These are phyloP conservation scores for Myrmecophaga tridactyla DNA, from an alignment of 2,113 vertebrate species.

Conservation along the genomic window DNA sequence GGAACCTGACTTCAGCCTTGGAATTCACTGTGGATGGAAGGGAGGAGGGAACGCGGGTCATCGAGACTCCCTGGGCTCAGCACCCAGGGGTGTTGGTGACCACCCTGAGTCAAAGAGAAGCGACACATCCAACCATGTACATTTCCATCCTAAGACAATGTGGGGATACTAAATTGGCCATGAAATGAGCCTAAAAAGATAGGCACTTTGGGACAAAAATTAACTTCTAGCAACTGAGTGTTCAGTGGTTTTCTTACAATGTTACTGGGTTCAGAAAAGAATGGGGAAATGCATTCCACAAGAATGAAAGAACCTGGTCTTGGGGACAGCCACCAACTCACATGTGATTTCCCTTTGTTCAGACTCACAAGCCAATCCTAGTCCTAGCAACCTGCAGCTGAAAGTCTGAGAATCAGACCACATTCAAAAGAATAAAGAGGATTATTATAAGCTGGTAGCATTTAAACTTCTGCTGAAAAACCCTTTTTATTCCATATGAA, in stretches of 20 bases:
- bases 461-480: conserved; percentile 10
- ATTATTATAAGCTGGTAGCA: conserved; percentile 47
- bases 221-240: not conserved
- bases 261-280: not conserved
- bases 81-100: not conserved
- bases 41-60: not conserved
- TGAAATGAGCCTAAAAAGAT: not conserved
- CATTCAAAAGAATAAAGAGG: conserved; percentile 53
- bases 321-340: not conserved
- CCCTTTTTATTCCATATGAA: conserved; percentile 37
- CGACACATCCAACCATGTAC: not conserved
- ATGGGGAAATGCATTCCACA: not conserved
- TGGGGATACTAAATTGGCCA: not conserved
- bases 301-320: not conserved
- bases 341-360: conserved; percentile 47
- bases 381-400: conserved; percentile 10
- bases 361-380: not conserved
- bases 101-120: not conserved
- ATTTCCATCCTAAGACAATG: not conserved
- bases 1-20: conserved; percentile 95
- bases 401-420: not conserved
- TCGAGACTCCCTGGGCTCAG: not conserved
- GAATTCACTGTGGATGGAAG: conserved; percentile 86
- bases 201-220: not conserved
- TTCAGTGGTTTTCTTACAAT: not conserved